Base-by-base conservation (phyloP, 1,140 invertebrate genomes). In the Drosophila eugracilis region DNA sequence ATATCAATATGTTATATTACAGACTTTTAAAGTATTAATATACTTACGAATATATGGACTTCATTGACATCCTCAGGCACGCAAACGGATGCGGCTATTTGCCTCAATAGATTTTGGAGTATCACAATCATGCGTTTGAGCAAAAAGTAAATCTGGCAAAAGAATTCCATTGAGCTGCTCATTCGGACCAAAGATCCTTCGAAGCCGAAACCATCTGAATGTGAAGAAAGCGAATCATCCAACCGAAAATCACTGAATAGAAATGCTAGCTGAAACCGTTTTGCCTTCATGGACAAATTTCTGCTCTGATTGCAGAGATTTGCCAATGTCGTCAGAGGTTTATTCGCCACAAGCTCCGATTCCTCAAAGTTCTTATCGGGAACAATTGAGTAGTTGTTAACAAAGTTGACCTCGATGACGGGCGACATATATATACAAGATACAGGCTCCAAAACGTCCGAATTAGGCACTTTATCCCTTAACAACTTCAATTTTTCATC, bases 261-360 rank as follows among this genome's bases (percentile, higher is more conserved):
- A 14, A 75, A 86, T 0, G 75, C 60, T 6, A 86, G 15, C 9
- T 88, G 83, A 24, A 75, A 22, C 10, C 86, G 91, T 83, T 93
- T 93, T 17, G 95, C 94, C 92, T 96, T 95, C 62, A 92, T 86
- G 89, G 94, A 94, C n/a, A 97, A 91, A 30, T 93, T 76, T 47
- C 94, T 92, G 53, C 97, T 94, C 92, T 97, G 97, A 76, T 94
- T 92, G 91, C 96, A 97, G 0, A 97, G 92, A 34, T 95, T 94
- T n/a, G 95, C 94, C 41, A 97, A 93, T 1, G 96, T 95, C 26
- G 95, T 94, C n/a, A 98, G 92, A 14, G 97, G 94, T 92, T 97
- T 97, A 52, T 96, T 96, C 57, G 97, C 93, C 15, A 95, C 92
- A 90, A 96, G 95, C 91, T 98, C 96, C 21, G 96, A 96, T 69